Base-by-base conservation (phyloP, 2,888 invertebrate species). In the Anorthoa munda region DNA sequence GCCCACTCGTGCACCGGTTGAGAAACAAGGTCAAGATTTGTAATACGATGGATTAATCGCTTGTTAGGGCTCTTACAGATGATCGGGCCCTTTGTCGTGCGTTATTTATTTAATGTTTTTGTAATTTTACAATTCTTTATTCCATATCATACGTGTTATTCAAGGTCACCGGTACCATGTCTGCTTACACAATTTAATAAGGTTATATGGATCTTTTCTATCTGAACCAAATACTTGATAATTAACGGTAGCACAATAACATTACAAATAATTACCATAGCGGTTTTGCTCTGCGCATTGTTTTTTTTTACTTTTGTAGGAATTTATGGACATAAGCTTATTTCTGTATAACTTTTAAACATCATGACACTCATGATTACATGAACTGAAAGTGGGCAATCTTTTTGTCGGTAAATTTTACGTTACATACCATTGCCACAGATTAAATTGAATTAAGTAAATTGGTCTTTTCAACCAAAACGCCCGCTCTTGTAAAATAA, bases 21-120 rank as follows among this genome's bases (percentile, higher is more conserved):
- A 81, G 85, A 86, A 91, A 90, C 87, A 90, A 91, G 92, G 92
- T 89, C 90, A 88, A 83, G 84, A 88, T 81, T 86, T 77, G 75
- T 74, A 66, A 71, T 76, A 79, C 65, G 46, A 78, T 64, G 50
- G 77, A 83, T 83, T 81, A 72, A 73, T 71, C 66, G 69, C 48
- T 67, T 67, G 39, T 78, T 72, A 81, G 50, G 58, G 79, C 83
- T 69, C 66, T 81, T 77, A 60, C 79, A 87, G 65, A 85, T 61
- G 21, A 31, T 48, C n/a, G 26, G 72, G 65, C 82, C 82, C 78
- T 84, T 75, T 39, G 51, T 45, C 23, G 45, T 21, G 63, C 67
- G 66, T 60, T 26, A 3, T 31, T 58, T 23, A 39, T 18, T 46
- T 21, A n/a, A n/a, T 18, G 18, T 18, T n/a, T 13, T 59, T 13